Evolutionary conservation across 2,113 vertebrate genomes (phyloP).

Genomic region (Dasyurus viverrinus): DNA sequence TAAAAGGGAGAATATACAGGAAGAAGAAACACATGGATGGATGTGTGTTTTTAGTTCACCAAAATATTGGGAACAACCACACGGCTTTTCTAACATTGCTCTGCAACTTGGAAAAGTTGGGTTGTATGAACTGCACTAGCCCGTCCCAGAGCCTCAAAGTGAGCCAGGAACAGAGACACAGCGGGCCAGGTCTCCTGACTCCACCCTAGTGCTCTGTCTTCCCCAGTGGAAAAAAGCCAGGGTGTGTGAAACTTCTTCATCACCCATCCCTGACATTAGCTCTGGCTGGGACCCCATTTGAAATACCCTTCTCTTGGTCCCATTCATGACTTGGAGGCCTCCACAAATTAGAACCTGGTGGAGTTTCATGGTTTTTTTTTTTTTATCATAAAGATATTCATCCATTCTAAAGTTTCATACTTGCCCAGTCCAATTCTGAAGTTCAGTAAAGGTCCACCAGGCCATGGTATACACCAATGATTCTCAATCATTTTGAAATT

Average conservation of each 20-base stretch:
- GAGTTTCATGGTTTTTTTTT: background rate
- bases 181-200: background rate
- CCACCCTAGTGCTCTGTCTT: rapidly evolving
- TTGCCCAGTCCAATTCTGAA: background rate
- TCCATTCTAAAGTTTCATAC: background rate
- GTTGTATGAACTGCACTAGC: background rate
- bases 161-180: background rate
- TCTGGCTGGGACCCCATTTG: background rate
- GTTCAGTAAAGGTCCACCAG: background rate
- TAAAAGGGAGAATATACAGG: background rate
- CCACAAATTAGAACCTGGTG: background rate
- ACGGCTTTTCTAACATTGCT: background rate
- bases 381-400: background rate
- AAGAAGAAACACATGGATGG: background rate
- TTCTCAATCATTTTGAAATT: background rate
- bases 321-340: background rate
- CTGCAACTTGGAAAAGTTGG: background rate
- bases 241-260: background rate
- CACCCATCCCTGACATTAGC: background rate
- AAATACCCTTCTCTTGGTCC: background rate
- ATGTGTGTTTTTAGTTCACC: background rate
- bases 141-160: background rate
- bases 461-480: background rate
- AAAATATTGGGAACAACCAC: background rate
- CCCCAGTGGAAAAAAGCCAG: background rate